Evolutionary conservation across 2,797 vertebrate species (phyloP), one percentile per base, ranked within the genome.

Genomic region (Pteropus rufus): DNA sequence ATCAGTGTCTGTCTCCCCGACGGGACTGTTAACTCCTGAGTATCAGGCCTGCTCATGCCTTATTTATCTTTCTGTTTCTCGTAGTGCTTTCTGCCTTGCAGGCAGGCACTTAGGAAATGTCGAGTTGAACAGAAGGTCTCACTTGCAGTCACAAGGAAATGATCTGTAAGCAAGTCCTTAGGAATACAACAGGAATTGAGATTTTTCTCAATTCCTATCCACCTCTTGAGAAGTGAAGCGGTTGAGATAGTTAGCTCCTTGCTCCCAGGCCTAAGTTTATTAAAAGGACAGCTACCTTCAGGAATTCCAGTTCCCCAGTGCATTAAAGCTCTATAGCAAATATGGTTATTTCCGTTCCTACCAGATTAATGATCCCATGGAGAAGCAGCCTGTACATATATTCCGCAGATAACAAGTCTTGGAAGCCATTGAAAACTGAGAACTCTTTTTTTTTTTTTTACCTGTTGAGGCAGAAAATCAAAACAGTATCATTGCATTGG

Each of bases 21-120:
- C 81, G 60, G 67, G 92, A 92, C 90, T 91, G 77, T 92, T 91
- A 92, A 79, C 87, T 92, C 85, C 83, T 76, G 21, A 21, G 21
- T 52, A 19, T 79, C 81, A 75, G 77, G 54, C 26, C 62, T 81
- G 69, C 62, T 96, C 96, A 80, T 91, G 54, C 93, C 81, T 97
- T 94, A 95, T 94, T 96, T 86, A 93, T 85, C 58, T 91, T 92
- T 92, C 54, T 90, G 41, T 72, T 91, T 82, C 93, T 91, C 36
- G 5, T 2, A 16, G 62, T 21, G 26, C 81, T 94, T 49, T 92
- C 69, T 62, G 67, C 58, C 80, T 34, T 31, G 56, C 41, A 29
- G 65, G 5, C n/a, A 76, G 52, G 18, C 65, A 36, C 29, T 44
- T 10, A 23, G 56, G 76, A 94, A 58, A 39, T 24, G 36, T n/a